Base-by-base conservation (phyloP, 2,888 invertebrate species). In the Acronicta psi region DNA sequence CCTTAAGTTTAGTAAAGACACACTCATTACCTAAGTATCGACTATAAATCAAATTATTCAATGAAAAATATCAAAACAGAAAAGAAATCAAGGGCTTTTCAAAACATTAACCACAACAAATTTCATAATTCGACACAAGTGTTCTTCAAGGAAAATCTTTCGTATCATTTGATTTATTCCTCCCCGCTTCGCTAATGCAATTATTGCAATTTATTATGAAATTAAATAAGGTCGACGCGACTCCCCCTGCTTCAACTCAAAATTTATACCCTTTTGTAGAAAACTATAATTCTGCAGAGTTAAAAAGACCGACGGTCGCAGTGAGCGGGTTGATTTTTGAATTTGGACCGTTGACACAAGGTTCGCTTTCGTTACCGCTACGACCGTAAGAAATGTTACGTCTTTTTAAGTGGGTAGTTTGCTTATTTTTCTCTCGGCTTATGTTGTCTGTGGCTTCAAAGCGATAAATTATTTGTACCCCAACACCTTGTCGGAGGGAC, bases 171-270 rank as follows among this genome's bases (percentile, higher is more conserved):
- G 90, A 92, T 92, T 92, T 91, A 92, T 90, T 84, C 82, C 81
- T 79, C 69, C 75, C 80, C 79, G 75, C 84, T 79, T 82, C 79
- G 79, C 86, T 91, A 91, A 93, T 90, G 93, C 89, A 93, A 93
- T 93, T 91, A 93, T 91, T 90, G 89, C 92, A 92, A 93, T 93
- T 93, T 93, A 93, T 91, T 90, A 90, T 89, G 87, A 93, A 92
- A 92, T 93, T 93, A 93, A 91, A 92, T 92, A 91, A 91, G 86
- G 88, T 85, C 86, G 88, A 86, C 87, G 84, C 87, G 83, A 80
- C 80, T 84, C 86, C 87, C 84, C 72, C 69, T n/a, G 65, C 68
- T 69, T 64, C 80, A 69, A 79, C 83, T 73, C 73, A 75, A 87
- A 90, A 92, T 91, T 89, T 91, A 92, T 91, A 92, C 90, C 87